A percentile compares a stretch with the other conserved stretches of the same genome.
phyloP scores from a whole-genome alignment of 2,888 invertebrate species.

The Encarsia formosa region DNA sequence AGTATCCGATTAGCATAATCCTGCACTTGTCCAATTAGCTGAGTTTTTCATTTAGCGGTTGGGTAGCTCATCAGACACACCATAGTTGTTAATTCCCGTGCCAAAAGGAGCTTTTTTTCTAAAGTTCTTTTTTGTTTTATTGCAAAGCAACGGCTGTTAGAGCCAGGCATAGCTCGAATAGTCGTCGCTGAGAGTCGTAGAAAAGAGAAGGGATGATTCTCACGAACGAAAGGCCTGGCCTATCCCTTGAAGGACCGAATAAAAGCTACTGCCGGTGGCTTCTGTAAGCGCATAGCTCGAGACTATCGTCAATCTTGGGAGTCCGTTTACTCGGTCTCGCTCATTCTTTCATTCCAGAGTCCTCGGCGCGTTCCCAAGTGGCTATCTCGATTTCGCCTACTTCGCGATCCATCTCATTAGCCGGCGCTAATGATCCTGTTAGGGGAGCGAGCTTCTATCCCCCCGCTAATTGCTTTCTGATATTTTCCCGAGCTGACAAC shows the following conservation, averaged over 20 bases:
- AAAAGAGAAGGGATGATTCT: background rate
- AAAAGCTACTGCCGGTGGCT: background rate
- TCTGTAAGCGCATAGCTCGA: too few relatives aligned
- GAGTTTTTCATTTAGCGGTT: too few relatives aligned
- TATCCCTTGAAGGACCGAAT: too few relatives aligned
- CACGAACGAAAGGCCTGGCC: background rate
- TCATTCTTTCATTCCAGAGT: slow-evolving; percentile 1
- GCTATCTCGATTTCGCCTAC: background rate
- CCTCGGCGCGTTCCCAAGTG: background rate
- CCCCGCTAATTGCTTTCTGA: slow-evolving; percentile 23
- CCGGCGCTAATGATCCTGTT: slow-evolving; percentile 24
- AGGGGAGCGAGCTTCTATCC: slow-evolving; percentile 4
- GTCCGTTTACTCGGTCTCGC: background rate
- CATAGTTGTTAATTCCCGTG: too few relatives aligned
- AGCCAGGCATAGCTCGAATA: background rate
- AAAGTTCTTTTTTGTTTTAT: background rate
- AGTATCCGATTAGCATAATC: too few relatives aligned
- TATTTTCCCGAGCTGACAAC: slow-evolving; percentile 16
- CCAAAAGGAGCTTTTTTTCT: background rate
- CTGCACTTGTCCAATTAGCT: too few relatives aligned
- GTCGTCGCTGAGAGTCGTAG: too few relatives aligned
- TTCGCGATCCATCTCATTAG: slow-evolving; percentile 25
- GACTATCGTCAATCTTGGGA: too few relatives aligned
- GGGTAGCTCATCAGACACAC: too few relatives aligned
- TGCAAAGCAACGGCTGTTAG: too few relatives aligned